These are phyloP conservation scores for Corythaeola cristata DNA, from an alignment of 2,113 vertebrate genomes.

Conservation along the genomic window DNA sequence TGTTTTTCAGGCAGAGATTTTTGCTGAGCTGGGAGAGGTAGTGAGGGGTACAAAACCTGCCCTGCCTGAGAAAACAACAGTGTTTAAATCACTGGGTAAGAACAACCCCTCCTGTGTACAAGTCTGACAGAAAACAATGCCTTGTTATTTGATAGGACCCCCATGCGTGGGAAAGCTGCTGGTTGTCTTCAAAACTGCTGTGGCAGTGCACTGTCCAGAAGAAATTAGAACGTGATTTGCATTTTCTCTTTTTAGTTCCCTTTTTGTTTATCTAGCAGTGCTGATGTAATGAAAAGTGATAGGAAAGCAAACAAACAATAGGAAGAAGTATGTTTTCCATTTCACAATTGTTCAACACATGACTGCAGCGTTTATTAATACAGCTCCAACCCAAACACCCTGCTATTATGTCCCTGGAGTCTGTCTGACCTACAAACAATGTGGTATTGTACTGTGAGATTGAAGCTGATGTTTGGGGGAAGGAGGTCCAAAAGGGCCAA, in stretches of 20 bases:
- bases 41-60: slow-evolving; percentile 85
- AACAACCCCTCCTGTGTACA: not conserved
- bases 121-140: slow-evolving; percentile 22
- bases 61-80: slow-evolving; percentile 86
- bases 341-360: not conserved
- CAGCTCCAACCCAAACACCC: not conserved
- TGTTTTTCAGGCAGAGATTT: slow-evolving; percentile 84
- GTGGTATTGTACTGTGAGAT: not conserved
- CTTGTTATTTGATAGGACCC: not conserved
- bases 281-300: slow-evolving; percentile 21
- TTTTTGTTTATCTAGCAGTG: not conserved
- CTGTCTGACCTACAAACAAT: not conserved
- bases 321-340: not conserved
- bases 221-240: not conserved
- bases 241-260: not conserved
- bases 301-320: not conserved
- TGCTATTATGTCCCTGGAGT: not conserved
- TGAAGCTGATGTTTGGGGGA: not conserved
- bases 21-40: slow-evolving; percentile 93
- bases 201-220: not conserved
- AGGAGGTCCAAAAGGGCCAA: not conserved
- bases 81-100: slow-evolving; percentile 97
- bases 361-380: not conserved
- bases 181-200: not conserved
- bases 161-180: slow-evolving; percentile 17